phyloP scores from a whole-genome alignment of 2,797 vertebrate species.

The Sebastes variabilis region DNA sequence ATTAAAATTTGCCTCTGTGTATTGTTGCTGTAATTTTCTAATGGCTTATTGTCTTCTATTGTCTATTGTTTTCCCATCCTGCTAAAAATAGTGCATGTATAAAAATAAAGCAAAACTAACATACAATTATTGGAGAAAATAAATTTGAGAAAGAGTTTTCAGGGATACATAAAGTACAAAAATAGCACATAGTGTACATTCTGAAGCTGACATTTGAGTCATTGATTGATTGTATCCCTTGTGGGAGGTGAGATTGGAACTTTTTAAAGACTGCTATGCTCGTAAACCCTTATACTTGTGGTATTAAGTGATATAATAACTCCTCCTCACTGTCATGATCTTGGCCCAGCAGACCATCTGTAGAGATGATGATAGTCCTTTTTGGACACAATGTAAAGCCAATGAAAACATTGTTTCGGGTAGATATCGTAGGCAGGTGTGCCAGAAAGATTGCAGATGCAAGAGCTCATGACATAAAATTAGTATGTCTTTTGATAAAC shows the following conservation, averaged over 20 bases:
- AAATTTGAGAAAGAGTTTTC: background rate
- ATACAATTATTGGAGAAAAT: background rate
- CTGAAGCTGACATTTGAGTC: background rate
- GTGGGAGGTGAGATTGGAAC: background rate
- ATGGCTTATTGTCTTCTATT: slow-evolving; percentile 17
- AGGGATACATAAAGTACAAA: background rate
- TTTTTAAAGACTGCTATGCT: background rate
- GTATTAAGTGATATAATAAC: slow-evolving; percentile 1
- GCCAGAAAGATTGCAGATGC: background rate
- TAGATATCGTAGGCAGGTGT: background rate
- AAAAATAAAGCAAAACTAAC: slow-evolving; percentile 10
- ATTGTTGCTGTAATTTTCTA: background rate
- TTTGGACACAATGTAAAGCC: background rate
- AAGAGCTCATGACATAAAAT: background rate
- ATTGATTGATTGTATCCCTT: slow-evolving; percentile 12
- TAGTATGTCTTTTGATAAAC: background rate
- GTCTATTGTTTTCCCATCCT: slow-evolving; percentile 15
- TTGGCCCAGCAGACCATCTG: background rate
- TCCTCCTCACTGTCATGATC: background rate
- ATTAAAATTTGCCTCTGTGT: background rate
- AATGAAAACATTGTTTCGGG: slow-evolving; percentile 1
- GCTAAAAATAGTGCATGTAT: slow-evolving; percentile 11
- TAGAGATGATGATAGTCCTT: background rate
- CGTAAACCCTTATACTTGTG: slow-evolving; percentile 12
- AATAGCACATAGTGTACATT: slow-evolving; percentile 12